Evolutionary conservation across 2,888 invertebrate genomes (phyloP), one percentile per base, ranked within the genome.

Genomic region (Oscheius sp.): DNA sequence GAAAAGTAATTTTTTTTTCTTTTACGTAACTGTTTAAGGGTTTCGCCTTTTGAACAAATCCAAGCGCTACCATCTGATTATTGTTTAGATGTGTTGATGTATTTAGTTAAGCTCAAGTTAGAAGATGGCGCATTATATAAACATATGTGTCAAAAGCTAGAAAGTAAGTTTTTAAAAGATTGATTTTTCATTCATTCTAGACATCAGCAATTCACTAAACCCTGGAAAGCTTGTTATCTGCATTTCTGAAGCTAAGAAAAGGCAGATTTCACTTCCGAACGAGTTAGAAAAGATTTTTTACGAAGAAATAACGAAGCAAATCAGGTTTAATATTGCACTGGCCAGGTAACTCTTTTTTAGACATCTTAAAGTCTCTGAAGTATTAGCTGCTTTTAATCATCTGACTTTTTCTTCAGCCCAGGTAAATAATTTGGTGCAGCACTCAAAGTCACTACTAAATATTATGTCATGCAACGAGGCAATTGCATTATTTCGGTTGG

Each of bases 401-500:
- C 21, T 23, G 25, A 55, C 25, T 7, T 55, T 5, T n/a, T 49
- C 18, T n/a, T 18, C 13, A 7, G 13, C 49, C 35, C n/a, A n/a
- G n/a, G n/a, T n/a, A n/a, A n/a, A n/a, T 35, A 9, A 35, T 35
- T 35, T 35, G 35, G 35, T 35, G 3, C 35, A 35, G 9, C 35
- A 35, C 9, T 3, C 35, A 9, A 35, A 35, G 9, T 35, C 35
- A 35, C 9, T 35, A 9, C 35, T 35, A 3, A 35, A 35, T 35
- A 35, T 21, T 41, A 61, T 61, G 61, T 41, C 41, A 6, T 35
- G 61, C 21, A 18, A 1, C 41, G 61, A 61, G n/a, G 41, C 45
- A 43, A 43, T 61, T 61, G 41, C 61, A n/a, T 18, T 61, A n/a
- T 43, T 61, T 6, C 13, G 21, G 61, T 61, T 2, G 23, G 41